phyloP scores from a whole-genome alignment of 2,888 invertebrate genomes.

The Zygaena filipendulae region DNA sequence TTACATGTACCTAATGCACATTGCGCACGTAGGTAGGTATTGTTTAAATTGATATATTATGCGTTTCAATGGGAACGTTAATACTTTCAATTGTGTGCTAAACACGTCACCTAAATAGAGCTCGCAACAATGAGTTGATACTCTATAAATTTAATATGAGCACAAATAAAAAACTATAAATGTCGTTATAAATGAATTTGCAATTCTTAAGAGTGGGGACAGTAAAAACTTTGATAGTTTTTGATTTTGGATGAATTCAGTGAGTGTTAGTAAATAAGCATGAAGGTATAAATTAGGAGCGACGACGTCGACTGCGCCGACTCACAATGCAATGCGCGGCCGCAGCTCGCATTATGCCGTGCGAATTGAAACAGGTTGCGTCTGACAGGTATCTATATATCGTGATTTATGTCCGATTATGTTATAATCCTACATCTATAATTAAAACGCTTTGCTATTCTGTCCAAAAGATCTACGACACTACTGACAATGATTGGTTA shows the following conservation, averaged over 20 bases:
- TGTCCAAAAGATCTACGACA: conserved; percentile 52
- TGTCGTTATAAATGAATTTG: conserved; percentile 43
- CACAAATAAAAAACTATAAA: conserved; percentile 40
- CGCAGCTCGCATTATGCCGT: conserved; percentile 41
- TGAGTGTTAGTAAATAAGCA: conserved; percentile 47
- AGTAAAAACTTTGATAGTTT: conserved; percentile 40
- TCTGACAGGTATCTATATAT: conserved; percentile 59
- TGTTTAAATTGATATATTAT: too few relatives aligned
- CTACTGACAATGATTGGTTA: too few relatives aligned
- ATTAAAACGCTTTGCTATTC: conserved; percentile 59
- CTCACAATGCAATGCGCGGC: conserved; percentile 38
- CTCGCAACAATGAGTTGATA: conserved; percentile 42
- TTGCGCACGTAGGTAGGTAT: too few relatives aligned
- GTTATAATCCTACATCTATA: conserved; percentile 49
- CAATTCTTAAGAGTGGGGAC: conserved; percentile 38
- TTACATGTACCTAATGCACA: too few relatives aligned
- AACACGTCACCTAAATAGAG: conserved; percentile 42
- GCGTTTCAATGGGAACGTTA: conserved; percentile 57
- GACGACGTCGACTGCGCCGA: conserved; percentile 32
- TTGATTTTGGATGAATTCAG: conserved; percentile 39
- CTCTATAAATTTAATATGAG: conserved; percentile 48
- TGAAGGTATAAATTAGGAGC: conserved; percentile 62
- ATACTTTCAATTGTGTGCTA: conserved; percentile 57
- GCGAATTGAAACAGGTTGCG: conserved; percentile 67
- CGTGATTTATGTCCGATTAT: conserved; percentile 63